A percentile compares a stretch with the other conserved stretches of the same genome.
These are phyloP conservation scores for Oscheius sp. DNA, from an alignment of 1,140 invertebrate genomes.

Conservation along the genomic window DNA sequence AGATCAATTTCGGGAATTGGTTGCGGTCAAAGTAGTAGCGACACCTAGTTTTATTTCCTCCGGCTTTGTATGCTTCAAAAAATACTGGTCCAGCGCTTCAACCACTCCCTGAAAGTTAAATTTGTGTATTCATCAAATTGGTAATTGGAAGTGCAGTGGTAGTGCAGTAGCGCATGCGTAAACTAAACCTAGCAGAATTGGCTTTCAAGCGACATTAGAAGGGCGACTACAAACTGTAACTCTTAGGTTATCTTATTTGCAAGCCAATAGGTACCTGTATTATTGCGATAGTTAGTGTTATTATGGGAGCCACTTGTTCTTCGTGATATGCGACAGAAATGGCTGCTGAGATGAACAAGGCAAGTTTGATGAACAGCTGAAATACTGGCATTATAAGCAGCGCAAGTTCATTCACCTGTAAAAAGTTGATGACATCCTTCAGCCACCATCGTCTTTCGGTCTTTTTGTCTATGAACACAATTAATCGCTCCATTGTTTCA, in stretches of 20 bases:
- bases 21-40: conserved; percentile 11
- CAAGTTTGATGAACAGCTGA: conserved; percentile 30
- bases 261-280: conserved; percentile 32
- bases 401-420: conserved; percentile 1
- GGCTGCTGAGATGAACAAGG: conserved; percentile 30
- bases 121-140: no score
- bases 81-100: conserved; percentile 36
- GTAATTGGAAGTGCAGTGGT: background rate
- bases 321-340: conserved; percentile 34
- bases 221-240: no score
- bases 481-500: conserved; percentile 27
- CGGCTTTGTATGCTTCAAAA: conserved; percentile 28
- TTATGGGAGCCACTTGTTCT: conserved; percentile 30
- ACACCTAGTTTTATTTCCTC: conserved; percentile 33
- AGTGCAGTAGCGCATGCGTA: background rate
- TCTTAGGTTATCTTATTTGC: no score
- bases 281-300: conserved; percentile 30
- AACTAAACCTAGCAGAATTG: background rate
- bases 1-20: conserved; percentile 9
- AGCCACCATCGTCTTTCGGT: conserved; percentile 40
- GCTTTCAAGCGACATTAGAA: no score
- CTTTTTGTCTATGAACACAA: conserved; percentile 36
- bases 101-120: conserved; percentile 34
- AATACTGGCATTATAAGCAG: background rate
- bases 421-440: conserved; percentile 36